phyloP scores from a whole-genome alignment of 2,888 invertebrate genomes.

The Tetragonisca angustula region DNA sequence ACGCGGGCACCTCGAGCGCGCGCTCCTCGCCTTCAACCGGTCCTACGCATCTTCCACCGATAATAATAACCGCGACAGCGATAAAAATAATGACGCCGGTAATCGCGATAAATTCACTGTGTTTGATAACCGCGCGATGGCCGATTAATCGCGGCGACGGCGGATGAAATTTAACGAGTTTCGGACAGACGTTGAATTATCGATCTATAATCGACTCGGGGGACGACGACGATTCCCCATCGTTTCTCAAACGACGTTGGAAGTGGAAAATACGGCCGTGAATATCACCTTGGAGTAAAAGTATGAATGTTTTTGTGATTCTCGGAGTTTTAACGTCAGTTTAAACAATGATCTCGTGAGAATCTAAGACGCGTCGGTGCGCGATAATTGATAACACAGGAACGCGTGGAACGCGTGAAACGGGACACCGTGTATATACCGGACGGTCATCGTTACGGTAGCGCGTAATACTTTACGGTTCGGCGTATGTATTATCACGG shows the following conservation, averaged over 20 bases:
- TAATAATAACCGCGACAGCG: conserved; percentile 32
- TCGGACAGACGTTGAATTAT: not conserved
- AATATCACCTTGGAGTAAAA: not conserved
- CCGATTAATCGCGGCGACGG: not conserved
- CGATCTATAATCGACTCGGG: not conserved
- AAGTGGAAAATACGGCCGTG: not conserved
- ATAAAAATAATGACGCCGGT: conserved; percentile 43
- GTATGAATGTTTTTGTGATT: not conserved
- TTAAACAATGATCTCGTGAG: not conserved
- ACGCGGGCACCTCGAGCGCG: conserved; percentile 4
- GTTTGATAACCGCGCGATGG: not conserved
- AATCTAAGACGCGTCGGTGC: not conserved
- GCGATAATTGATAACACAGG: conserved; percentile 21
- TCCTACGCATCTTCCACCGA: conserved; percentile 39
- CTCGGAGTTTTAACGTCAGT: too few species aligned
- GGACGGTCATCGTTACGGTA: conserved; percentile 83
- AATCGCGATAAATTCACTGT: conserved; percentile 8
- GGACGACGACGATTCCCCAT: not conserved
- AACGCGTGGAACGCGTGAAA: conserved; percentile 19
- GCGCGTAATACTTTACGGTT: conserved; percentile 83
- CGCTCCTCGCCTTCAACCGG: conserved; percentile 40
- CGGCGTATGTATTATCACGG: conserved; percentile 79
- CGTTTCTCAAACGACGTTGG: too few species aligned
- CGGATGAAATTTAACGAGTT: not conserved
- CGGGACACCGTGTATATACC: conserved; percentile 77